A percentile compares a stretch with the other conserved stretches of the same genome.
phyloP scores from a whole-genome alignment of 2,113 vertebrate genomes.

The Morone saxatilis region DNA sequence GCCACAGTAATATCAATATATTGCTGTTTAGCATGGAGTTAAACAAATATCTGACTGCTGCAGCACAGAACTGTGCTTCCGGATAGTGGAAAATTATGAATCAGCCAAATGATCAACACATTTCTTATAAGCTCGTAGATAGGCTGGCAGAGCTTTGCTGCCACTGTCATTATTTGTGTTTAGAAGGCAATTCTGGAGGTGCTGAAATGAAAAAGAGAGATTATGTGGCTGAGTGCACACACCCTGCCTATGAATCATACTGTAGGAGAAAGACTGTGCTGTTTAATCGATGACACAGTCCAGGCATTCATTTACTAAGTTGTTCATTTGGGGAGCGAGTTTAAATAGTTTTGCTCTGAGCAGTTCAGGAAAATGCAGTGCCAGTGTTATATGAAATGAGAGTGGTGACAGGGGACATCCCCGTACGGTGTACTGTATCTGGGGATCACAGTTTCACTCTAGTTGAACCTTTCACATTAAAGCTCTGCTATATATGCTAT shows the following conservation, averaged over 20 bases:
- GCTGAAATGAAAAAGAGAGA: conserved; percentile 80
- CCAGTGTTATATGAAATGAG: conserved; percentile 58
- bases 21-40: conserved; percentile 50
- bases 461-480: conserved; percentile 36
- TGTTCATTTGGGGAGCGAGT: conserved; percentile 63
- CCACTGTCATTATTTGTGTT: conserved; percentile 77
- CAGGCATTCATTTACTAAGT: conserved; percentile 71
- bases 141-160: conserved; percentile 62
- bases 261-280: conserved; percentile 54
- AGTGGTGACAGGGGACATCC: conserved; percentile 50
- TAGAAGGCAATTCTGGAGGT: conserved; percentile 77
- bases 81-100: conserved; percentile 64
- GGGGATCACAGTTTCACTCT: conserved; percentile 35
- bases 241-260: conserved; percentile 69
- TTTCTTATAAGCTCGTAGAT: conserved; percentile 53
- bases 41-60: conserved; percentile 50
- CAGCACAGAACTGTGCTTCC: conserved; percentile 36
- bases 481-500: conserved; percentile 10
- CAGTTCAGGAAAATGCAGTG: conserved; percentile 60
- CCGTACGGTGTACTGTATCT: background rate
- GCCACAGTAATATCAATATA: conserved; percentile 17
- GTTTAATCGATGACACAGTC: conserved; percentile 78
- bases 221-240: conserved; percentile 74
- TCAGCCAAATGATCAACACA: conserved; percentile 70
- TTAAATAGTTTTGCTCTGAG: conserved; percentile 72